Conservation (phyloP, 1,140 invertebrate species). For the Diorhabda sublineata region DNA sequence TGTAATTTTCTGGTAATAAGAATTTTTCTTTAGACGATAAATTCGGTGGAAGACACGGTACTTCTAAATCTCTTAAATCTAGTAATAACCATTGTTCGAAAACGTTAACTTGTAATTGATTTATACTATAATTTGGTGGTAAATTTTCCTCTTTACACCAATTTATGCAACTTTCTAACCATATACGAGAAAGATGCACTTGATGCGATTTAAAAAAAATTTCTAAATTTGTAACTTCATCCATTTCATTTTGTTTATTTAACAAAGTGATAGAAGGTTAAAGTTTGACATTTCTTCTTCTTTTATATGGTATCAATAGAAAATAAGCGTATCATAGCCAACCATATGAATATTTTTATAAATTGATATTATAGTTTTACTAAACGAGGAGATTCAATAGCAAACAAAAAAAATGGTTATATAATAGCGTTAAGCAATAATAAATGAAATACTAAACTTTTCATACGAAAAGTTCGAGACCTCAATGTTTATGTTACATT, state of each 20-base stretch:
- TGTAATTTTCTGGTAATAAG: slow-evolving; percentile 52
- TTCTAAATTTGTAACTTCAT: slow-evolving; percentile 30
- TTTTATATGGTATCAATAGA: no score
- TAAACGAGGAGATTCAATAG: no score
- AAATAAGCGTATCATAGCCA: no score
- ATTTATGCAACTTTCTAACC: slow-evolving; percentile 41
- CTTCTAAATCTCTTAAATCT: slow-evolving; percentile 57
- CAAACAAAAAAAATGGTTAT: no score
- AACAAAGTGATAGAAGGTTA: background rate
- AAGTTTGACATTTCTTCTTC: no score
- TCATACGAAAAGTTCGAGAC: no score
- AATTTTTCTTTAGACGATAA: slow-evolving; percentile 46
- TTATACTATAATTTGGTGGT: slow-evolving; percentile 27
- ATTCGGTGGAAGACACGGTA: slow-evolving; percentile 53
- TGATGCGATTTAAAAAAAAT: slow-evolving; percentile 30
- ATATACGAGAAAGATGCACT: slow-evolving; percentile 34
- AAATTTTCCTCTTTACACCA: slow-evolving; percentile 38
- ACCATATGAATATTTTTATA: no score
- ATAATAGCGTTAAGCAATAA: no score
- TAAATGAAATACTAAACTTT: no score
- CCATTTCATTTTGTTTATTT: slow-evolving; percentile 3
- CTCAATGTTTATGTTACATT: no score
- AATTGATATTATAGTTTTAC: no score
- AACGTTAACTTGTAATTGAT: slow-evolving; percentile 34
- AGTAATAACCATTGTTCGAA: slow-evolving; percentile 58